Conservation (phyloP, 2,113 vertebrate genomes). For the Raja brachyura region DNA sequence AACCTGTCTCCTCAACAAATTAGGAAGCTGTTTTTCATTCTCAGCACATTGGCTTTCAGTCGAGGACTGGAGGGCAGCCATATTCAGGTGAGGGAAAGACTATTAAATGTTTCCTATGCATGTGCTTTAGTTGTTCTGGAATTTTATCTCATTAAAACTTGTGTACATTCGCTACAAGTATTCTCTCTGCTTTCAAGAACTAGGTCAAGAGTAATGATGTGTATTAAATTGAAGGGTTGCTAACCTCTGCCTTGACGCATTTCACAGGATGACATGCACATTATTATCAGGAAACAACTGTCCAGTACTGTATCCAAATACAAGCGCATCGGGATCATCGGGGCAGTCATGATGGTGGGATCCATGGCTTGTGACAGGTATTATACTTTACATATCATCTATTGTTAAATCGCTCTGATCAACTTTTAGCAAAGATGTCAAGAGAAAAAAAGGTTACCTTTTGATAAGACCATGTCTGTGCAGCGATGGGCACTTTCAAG, state of each 20-base stretch:
- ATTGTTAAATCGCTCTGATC: not conserved
- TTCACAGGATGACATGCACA: conserved; percentile 85
- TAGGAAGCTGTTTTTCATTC: conserved; percentile 81
- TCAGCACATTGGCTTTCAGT: conserved; percentile 76
- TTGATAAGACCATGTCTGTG: not conserved
- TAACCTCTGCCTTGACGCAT: not conserved
- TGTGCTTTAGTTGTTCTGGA: not conserved
- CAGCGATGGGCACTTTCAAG: not conserved
- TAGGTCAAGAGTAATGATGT: not conserved
- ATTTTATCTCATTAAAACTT: not conserved
- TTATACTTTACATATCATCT: not conserved
- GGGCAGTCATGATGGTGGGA: conserved; percentile 79
- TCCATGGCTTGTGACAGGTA: conserved; percentile 74
- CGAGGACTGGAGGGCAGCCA: conserved; percentile 69
- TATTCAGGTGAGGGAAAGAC: conserved; percentile 70
- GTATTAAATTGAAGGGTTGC: not conserved
- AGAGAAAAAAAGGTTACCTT: not conserved
- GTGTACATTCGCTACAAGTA: not conserved
- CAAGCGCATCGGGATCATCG: conserved; percentile 89
- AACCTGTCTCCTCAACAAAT: conserved; percentile 82
- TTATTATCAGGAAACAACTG: conserved; percentile 92
- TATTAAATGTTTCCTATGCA: not conserved
- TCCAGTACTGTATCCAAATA: conserved; percentile 84
- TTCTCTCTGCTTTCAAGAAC: not conserved
- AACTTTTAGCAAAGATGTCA: not conserved